These are phyloP conservation scores for Macrophya alboannulata DNA, from an alignment of 2,888 invertebrate species.

Conservation along the genomic window DNA sequence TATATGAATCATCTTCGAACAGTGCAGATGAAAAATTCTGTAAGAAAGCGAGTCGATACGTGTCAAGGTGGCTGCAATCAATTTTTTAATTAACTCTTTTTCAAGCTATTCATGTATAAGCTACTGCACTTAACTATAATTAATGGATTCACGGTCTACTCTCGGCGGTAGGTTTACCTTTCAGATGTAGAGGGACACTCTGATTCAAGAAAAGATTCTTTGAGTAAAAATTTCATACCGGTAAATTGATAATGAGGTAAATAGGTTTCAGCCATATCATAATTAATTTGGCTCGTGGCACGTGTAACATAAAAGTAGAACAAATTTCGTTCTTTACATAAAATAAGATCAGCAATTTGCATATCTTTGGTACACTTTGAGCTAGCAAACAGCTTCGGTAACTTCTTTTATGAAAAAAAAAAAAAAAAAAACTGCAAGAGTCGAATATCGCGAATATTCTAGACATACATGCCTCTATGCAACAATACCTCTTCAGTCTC, in stretches of 20 bases:
- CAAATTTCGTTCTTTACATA: background rate
- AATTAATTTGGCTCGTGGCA: background rate
- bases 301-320: background rate
- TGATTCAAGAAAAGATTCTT: background rate
- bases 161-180: background rate
- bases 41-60: background rate
- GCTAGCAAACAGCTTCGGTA: background rate
- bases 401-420: background rate
- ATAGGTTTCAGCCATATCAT: background rate
- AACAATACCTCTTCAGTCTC: background rate
- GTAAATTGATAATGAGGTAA: background rate
- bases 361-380: conserved; percentile 1
- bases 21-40: background rate
- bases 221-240: background rate
- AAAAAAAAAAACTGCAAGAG: background rate
- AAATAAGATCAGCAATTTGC: background rate
- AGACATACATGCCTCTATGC: background rate
- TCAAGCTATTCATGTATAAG: background rate
- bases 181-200: background rate
- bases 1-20: background rate
- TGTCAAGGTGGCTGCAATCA: conserved; percentile 27
- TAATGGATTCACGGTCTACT: background rate
- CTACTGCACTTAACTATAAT: background rate
- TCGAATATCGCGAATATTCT: background rate
- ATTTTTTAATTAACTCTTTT: background rate